Evolutionary conservation across 2,797 vertebrate species (phyloP), one percentile per base, ranked within the genome.

Genomic region (Capromys pilorides): DNA sequence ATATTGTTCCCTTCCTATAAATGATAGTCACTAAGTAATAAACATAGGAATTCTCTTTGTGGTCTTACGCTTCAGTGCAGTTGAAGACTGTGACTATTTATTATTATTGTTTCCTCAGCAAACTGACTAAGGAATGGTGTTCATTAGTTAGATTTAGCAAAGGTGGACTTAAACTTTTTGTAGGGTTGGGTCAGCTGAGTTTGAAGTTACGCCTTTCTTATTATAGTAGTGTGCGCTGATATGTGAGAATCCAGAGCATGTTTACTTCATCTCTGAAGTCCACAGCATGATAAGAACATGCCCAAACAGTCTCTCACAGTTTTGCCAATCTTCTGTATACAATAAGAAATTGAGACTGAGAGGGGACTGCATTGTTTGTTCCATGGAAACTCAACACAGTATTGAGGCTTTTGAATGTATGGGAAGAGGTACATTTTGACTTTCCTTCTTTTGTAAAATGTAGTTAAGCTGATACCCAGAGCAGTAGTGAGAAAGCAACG

Each of bases 391-490:
- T 39, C 54, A 18, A 16, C 39, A 81, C 21, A 5, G 16, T 54
- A 4, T 6, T 0, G 69, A 82, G 28, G 31, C n/a, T 36, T 85
- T 92, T 79, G 71, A 69, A 66, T 82, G 45, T 51, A 24, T 13
- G 21, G 33, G 10, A 24, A 97, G 90, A 94, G 64, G 45, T 45
- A 11, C 24, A 1, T 93, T 95, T 94, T 67, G 59, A 90, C 71
- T 82, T 92, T 36, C 9, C 61, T 88, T 88, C 28, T 28, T 62
- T 86, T 39, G n/a, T 59, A 77, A 79, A 87, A 87, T 59, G 78
- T 12, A 69, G 16, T 80, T 86, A 79, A 84, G 64, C 71, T 81
- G 87, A 79, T 83, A 71, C 3, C 85, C 41, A 90, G 82, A 94
- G 95, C 87, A 88, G 31, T 28, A 36, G n/a, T 81, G 78, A 88